Base-by-base conservation (phyloP, 2,113 vertebrate genomes). In the Phocoena phocoena region DNA sequence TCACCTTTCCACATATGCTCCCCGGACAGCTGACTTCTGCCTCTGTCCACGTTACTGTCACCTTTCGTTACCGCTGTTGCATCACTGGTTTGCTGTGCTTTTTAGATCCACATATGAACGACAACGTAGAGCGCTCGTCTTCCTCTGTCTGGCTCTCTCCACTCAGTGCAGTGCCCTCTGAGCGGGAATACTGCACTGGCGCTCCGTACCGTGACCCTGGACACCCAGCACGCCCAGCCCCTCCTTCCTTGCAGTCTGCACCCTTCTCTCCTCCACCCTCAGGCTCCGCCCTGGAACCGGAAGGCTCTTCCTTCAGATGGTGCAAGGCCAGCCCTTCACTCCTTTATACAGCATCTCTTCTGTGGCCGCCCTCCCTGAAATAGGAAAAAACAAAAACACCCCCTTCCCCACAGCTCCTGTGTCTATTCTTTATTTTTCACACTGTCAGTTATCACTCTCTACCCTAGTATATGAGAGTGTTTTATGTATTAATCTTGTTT, bases 331-430 rank as follows among this genome's bases (percentile, higher is more conserved):
- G 9, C 38, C 17, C 13, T 26, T 38, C 33, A 4, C 38, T 33
- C 9, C 84, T 81, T 31, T 6, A 8, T 0, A 73, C 10, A 44
- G 11, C 11, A 20, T 33, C 8, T n/a, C n/a, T 65, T 13, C 28
- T 44, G 7, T 23, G 62, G 18, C 79, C 17, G 53, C 23, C 1
- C 8, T 76, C 25, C 8, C 36, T 23, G 50, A 50, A 36, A 25
- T 0, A 23, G 3, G 13, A 41, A 4, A 21, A 25, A 21, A 8
- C 20, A 70, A 26, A 15, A 20, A 5, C 36, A 60, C 41, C 2
- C 13, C 4, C 3, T n/a, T 36, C 18, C 11, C 26, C 2, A 10
- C 21, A 8, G 7, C 4, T 6, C 15, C 41, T 0, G 0, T 14
- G 6, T 33, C 55, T 13, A 5, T 1, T 28, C n/a, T 38, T 33